These are phyloP conservation scores for Pediacus dermestoides DNA, from an alignment of 2,888 invertebrate species.

Conservation along the genomic window DNA sequence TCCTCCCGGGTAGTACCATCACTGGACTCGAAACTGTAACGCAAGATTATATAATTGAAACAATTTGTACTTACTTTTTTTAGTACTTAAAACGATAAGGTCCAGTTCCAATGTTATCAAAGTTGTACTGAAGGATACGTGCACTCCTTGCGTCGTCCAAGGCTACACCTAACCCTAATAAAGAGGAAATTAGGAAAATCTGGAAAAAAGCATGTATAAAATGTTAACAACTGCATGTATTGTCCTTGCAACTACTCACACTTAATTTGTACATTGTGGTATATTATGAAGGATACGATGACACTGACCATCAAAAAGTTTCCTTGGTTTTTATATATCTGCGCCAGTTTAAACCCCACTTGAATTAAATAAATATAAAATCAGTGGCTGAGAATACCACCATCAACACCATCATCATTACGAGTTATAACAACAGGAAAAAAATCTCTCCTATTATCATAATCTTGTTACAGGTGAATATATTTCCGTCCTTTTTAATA, in stretches of 20 bases:
- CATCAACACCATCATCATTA: no score
- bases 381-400: no score
- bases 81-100: slow-evolving; percentile 26
- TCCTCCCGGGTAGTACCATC: slow-evolving; percentile 37
- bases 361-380: no score
- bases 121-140: slow-evolving; percentile 25
- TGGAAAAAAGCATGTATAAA: background rate
- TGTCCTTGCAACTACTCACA: background rate
- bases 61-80: slow-evolving; percentile 5
- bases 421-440: no score
- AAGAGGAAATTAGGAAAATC: background rate
- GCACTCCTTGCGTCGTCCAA: slow-evolving; percentile 23
- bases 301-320: slow-evolving; percentile 1
- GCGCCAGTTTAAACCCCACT: background rate
- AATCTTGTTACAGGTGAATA: slow-evolving; percentile 4
- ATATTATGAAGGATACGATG: background rate
- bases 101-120: slow-evolving; percentile 23
- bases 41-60: background rate
- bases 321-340: background rate
- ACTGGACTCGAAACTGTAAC: slow-evolving; percentile 35
- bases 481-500: background rate
- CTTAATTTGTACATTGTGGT: slow-evolving; percentile 4
- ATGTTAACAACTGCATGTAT: no score
- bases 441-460: slow-evolving; percentile 10
- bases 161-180: slow-evolving; percentile 17